Conservation (phyloP, 2,888 invertebrate genomes). For the Drosophila atroscutellata region DNA sequence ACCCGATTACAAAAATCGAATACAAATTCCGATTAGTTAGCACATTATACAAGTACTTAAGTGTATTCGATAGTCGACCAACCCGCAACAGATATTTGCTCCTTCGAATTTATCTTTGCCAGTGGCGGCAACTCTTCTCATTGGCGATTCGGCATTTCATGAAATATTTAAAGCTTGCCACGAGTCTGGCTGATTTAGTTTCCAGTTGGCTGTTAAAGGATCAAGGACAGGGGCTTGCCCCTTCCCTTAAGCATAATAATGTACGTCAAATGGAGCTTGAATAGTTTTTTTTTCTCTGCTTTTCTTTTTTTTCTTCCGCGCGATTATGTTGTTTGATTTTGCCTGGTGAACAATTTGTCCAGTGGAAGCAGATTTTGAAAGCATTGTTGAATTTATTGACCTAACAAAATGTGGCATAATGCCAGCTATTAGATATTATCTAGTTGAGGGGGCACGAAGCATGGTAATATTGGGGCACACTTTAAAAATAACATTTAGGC, state of each 20-base stretch:
- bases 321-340: constrained; percentile 30
- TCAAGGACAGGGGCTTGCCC: constrained; percentile 16
- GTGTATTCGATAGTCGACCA: not conserved
- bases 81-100: not conserved
- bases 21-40: not conserved
- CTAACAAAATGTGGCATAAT: not conserved
- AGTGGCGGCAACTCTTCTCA: constrained; percentile 34
- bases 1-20: not conserved
- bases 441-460: not conserved
- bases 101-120: constrained; percentile 7
- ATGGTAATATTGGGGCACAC: not conserved
- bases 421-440: not conserved
- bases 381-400: constrained; percentile 14
- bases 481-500: not conserved
- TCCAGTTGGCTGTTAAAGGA: constrained; percentile 39
- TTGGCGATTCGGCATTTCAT: constrained; percentile 59
- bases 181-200: constrained; percentile 40
- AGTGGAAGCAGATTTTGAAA: constrained; percentile 2
- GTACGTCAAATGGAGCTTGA: constrained; percentile 21
- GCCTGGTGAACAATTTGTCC: constrained; percentile 16
- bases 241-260: constrained; percentile 15
- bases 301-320: not conserved
- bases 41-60: not conserved
- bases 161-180: constrained; percentile 68
- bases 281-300: constrained; percentile 24